Base-by-base conservation (phyloP, 2,888 invertebrate genomes). In the Drosophila peninsularis region DNA sequence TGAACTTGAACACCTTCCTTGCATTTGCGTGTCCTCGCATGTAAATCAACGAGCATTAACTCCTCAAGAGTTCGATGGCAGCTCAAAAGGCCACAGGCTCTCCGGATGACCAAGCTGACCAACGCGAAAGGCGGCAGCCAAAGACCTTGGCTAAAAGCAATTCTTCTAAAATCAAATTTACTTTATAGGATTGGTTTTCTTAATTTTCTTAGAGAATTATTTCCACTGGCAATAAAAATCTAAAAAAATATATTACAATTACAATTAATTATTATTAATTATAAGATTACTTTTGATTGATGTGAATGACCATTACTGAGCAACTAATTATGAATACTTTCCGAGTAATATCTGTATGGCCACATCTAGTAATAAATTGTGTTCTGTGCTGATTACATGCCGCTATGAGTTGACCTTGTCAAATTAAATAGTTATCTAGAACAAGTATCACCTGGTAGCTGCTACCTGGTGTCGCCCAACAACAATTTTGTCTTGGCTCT, bases 1-100 rank as follows among this genome's bases (percentile, higher is more conserved):
- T 86, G 83, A 83, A 89, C 89, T 83, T 89, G 89, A 83, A 71
- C 65, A 80, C 58, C 65, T 56, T 55, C 63, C 63, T 52, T 58
- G 61, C 56, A 49, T 24, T 68, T 73, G 88, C 82, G 79, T 79
- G 75, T 52, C 63, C 56, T 21, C 32, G 55, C 47, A 88, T 88
- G 83, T 61, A 82, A 86, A 77, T 75, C 84, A 77, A 75, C 58
- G 71, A 66, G 41, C 34, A 41, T 41, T n/a, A 63, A 45, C 34
- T 37, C 37, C 13, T 36, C 5, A 44, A 39, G 24, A 56, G 55
- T 65, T 78, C 71, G 54, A 68, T 84, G 78, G 64, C 60, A 57
- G 57, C 21, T 39, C n/a, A 45, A 54, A 19, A 24, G 24, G 21
- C 27, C 47, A 44, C 49, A 11, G 36, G n/a, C 52, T 24, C 17